Base-by-base conservation (phyloP, 2,113 vertebrate genomes). In the Thamnophis sirtalis region DNA sequence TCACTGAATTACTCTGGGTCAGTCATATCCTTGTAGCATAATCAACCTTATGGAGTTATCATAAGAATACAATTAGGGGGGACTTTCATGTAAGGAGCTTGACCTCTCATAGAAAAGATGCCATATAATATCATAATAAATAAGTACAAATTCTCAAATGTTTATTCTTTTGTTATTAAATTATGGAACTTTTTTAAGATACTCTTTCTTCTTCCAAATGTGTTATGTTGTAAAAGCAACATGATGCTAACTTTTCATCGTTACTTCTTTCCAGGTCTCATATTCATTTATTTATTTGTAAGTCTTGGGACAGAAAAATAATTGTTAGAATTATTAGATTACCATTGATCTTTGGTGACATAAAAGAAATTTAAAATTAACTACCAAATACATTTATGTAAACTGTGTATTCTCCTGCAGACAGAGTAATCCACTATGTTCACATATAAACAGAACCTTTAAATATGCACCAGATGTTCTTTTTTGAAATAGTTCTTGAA, bases 381-480 rank as follows among this genome's bases (percentile, higher is more conserved):
- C 92, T 96, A 96, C 92, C 86, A 94, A 95, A 95, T 92, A 89
- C 87, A 93, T 95, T 95, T 95, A 89, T 96, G 91, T 97, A 96
- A 97, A 95, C 89, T 95, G 33, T 88, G 51, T 95, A 91, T 96
- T 92, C 92, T 9, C 11, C 93, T 94, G 95, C 89, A 88, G 95
- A 97, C 95, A 96, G 93, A 96, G 94, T 94, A 96, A 96, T 96
- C 94, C 60, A 93, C 94, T 96, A 92, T 48, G 94, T 95, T 96
- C 95, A 95, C 95, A 94, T 97, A 95, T 94, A 97, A 95, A 96
- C 93, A 97, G 96, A 96, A 96, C 89, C 91, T 96, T 97, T 97
- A 97, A 97, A 97, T 97, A 94, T 94, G 89, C 94, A 98, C 96
- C 97, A 98, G 97, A 98, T 98, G 97, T 98, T 97, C 96, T 95